Evolutionary conservation across 2,797 vertebrate genomes (phyloP).

Genomic region (Lithobates pipiens): DNA sequence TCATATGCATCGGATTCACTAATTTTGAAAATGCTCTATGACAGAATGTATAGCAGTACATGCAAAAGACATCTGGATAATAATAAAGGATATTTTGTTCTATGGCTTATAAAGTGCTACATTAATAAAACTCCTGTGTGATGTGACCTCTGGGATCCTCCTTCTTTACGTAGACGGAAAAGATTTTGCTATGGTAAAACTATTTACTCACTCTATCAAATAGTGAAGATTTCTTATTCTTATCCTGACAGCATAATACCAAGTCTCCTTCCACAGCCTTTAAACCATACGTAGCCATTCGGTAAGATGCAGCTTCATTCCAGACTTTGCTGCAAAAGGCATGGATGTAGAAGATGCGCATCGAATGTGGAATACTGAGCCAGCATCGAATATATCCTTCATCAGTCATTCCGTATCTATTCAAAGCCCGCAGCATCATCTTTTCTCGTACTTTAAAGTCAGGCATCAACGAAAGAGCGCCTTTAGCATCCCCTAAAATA

Average conservation of each 20-base stretch:
- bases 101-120: too few species aligned
- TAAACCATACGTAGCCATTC: conserved; percentile 81
- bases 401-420: conserved; percentile 85
- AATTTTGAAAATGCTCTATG: too few species aligned
- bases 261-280: conserved; percentile 86
- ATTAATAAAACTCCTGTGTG: too few species aligned
- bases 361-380: conserved; percentile 92
- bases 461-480: conserved; percentile 86
- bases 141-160: too few species aligned
- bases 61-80: too few species aligned
- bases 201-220: conserved; percentile 69
- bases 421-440: conserved; percentile 87
- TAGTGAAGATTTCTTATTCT: conserved; percentile 52
- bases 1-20: too few species aligned
- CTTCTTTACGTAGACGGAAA: too few species aligned
- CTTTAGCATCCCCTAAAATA: conserved; percentile 85
- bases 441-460: conserved; percentile 88
- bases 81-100: too few species aligned
- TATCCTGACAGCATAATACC: conserved; percentile 74
- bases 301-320: conserved; percentile 88
- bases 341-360: conserved; percentile 91
- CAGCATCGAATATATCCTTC: conserved; percentile 87
- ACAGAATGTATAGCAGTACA: too few species aligned
- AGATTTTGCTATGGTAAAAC: too few species aligned
- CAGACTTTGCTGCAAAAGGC: conserved; percentile 95